Conservation (phyloP, 2,797 vertebrate species). For the Ceyx erithaca region DNA sequence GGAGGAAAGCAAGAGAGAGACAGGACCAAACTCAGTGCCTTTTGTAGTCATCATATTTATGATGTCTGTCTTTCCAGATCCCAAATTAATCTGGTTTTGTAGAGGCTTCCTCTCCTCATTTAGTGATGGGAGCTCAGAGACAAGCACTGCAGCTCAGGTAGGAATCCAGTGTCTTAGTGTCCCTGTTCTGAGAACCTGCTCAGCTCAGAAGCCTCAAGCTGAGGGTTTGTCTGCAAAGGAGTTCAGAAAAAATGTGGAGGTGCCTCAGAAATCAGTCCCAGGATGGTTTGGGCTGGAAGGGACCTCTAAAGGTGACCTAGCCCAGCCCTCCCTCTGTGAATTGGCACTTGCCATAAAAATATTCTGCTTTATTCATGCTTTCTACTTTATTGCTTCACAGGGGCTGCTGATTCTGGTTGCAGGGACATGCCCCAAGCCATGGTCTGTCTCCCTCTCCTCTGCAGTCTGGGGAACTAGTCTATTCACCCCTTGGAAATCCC, state of each 20-base stretch:
- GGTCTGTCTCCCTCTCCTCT: neutral
- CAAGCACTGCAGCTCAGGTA: neutral
- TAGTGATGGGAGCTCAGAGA: neutral
- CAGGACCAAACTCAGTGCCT: neutral
- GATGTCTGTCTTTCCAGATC: neutral
- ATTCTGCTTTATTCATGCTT: neutral
- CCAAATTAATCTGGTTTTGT: neutral
- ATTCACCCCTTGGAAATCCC: neutral
- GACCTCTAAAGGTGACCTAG: neutral
- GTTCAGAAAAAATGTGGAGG: neutral
- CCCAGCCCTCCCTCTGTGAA: rapidly evolving
- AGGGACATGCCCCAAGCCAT: neutral
- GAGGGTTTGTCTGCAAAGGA: neutral
- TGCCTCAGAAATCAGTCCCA: neutral
- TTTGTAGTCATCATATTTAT: neutral
- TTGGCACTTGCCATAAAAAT: neutral
- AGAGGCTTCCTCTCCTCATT: neutral
- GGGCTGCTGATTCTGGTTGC: neutral
- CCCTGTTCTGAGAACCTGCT: neutral
- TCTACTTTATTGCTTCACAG: neutral
- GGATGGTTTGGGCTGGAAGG: neutral
- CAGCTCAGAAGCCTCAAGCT: neutral
- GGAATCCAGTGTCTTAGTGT: neutral
- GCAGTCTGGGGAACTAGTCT: neutral
- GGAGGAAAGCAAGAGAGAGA: neutral